These are phyloP conservation scores for Geotrypetes seraphini DNA, from an alignment of 2,797 vertebrate species.

Conservation along the genomic window DNA sequence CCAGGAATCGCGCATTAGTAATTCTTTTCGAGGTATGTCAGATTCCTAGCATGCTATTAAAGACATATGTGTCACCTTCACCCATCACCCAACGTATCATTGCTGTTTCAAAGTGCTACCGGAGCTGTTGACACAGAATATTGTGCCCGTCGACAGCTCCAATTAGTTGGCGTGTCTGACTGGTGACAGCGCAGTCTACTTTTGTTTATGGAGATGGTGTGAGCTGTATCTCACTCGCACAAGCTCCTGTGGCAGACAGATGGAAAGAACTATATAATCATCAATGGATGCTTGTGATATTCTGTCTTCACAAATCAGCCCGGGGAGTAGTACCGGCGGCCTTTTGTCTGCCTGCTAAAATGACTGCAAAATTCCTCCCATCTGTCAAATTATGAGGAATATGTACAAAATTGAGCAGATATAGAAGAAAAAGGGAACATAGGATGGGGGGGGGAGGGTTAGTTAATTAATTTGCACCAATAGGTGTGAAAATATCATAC, in stretches of 20 bases:
- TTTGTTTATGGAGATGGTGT: slow-evolving; percentile 65
- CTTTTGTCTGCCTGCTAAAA: slow-evolving; percentile 62
- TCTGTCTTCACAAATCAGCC: slow-evolving; percentile 60
- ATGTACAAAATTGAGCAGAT: slow-evolving; percentile 53
- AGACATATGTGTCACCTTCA: slow-evolving; percentile 63
- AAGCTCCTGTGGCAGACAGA: slow-evolving; percentile 65
- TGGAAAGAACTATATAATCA: slow-evolving; percentile 70
- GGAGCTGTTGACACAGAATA: slow-evolving; percentile 70
- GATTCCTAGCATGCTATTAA: slow-evolving; percentile 63
- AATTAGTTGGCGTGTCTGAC: slow-evolving; percentile 69
- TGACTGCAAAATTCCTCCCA: slow-evolving; percentile 57
- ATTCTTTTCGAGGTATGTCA: slow-evolving; percentile 65
- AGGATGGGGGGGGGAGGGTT: too few relatives aligned
- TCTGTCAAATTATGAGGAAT: slow-evolving; percentile 59
- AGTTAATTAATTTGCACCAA: too few relatives aligned
- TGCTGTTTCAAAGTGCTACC: slow-evolving; percentile 69
- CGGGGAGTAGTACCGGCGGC: slow-evolving; percentile 51
- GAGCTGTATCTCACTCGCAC: slow-evolving; percentile 58
- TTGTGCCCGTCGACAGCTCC: slow-evolving; percentile 71
- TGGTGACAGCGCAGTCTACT: slow-evolving; percentile 68
- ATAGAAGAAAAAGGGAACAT: too few relatives aligned
- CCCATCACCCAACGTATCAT: slow-evolving; percentile 71
- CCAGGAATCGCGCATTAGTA: slow-evolving; percentile 50
- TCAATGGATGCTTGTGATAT: slow-evolving; percentile 56
- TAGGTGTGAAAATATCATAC: too few relatives aligned